These are phyloP conservation scores for Sipha flava DNA, from an alignment of 1,140 invertebrate genomes.

Conservation along the genomic window DNA sequence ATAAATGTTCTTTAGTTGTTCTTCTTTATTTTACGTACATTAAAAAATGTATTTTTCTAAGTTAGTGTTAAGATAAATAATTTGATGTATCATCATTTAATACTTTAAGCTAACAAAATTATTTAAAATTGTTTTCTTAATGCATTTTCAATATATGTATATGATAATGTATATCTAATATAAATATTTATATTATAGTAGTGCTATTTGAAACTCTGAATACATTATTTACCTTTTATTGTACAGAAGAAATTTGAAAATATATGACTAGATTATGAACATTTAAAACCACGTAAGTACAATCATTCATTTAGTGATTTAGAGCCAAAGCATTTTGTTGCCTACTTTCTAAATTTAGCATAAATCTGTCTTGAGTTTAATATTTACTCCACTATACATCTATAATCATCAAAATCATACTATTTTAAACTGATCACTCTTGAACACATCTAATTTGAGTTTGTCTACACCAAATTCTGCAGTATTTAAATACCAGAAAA, in stretches of 20 bases:
- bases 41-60: conserved; percentile 2
- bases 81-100: background rate
- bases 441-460: too few species aligned
- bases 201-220: background rate
- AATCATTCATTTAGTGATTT: background rate
- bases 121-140: background rate
- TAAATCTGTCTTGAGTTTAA: too few species aligned
- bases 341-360: background rate
- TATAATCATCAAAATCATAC: too few species aligned
- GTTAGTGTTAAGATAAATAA: background rate
- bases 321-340: background rate
- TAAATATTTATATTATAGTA: background rate
- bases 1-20: background rate
- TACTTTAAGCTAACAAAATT: background rate
- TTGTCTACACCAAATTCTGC: too few species aligned
- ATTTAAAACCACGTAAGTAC: background rate
- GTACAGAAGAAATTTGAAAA: background rate
- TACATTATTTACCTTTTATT: background rate
- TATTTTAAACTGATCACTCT: too few species aligned
- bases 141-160: background rate
- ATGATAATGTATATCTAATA: background rate
- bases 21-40: background rate
- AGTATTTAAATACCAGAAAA: too few species aligned
- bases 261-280: background rate
- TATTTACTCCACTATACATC: too few species aligned